These are phyloP conservation scores for Abrostola tripartita DNA, from an alignment of 2,888 invertebrate species.

Conservation along the genomic window DNA sequence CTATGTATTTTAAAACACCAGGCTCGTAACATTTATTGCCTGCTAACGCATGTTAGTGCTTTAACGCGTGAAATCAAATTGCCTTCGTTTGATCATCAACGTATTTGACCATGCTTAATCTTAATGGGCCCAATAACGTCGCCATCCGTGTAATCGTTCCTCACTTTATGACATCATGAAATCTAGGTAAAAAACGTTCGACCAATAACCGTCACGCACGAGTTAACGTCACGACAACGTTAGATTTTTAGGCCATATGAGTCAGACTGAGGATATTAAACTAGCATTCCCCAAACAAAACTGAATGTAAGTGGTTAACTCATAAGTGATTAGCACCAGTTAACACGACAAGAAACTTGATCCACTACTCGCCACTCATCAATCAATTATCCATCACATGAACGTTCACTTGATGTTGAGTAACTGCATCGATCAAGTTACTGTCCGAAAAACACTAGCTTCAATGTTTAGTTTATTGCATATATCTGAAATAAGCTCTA, in stretches of 20 bases:
- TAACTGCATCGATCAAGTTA: slow-evolving; percentile 15
- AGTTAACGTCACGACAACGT: too few species aligned
- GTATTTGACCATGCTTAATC: background rate
- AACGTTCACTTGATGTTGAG: background rate
- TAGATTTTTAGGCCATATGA: too few species aligned
- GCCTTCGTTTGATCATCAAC: background rate
- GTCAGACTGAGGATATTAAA: too few species aligned
- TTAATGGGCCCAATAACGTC: slow-evolving; percentile 1
- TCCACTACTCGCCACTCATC: background rate
- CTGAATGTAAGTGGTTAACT: background rate
- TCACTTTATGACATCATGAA: slow-evolving; percentile 1
- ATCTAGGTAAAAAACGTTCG: background rate
- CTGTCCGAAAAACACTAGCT: slow-evolving; percentile 10
- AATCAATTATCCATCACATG: background rate
- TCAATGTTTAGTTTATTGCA: slow-evolving; percentile 12
- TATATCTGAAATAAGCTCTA: slow-evolving; percentile 22
- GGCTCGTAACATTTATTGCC: background rate
- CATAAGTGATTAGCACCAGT: background rate
- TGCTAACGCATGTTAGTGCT: background rate
- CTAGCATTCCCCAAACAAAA: too few species aligned
- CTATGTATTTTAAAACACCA: background rate
- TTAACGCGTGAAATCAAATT: background rate
- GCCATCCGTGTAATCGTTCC: slow-evolving; percentile 1
- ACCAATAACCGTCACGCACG: background rate
- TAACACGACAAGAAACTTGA: background rate